Evolutionary conservation across 2,888 invertebrate species (phyloP).

Genomic region (Mythimna albipuncta): DNA sequence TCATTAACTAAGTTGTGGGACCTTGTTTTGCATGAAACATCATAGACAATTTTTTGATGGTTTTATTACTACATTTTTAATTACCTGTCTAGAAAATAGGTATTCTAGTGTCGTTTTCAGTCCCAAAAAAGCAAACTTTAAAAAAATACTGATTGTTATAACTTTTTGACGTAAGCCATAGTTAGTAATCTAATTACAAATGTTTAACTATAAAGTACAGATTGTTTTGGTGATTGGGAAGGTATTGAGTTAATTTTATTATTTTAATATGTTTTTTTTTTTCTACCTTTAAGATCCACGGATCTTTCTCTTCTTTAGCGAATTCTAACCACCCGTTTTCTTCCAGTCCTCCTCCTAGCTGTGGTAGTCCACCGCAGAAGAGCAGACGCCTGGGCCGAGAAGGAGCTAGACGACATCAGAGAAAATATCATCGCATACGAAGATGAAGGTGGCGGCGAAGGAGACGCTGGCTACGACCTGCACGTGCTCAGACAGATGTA

Average conservation of each 20-base stretch:
- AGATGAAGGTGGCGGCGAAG: constrained; percentile 99
- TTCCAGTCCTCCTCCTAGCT: constrained; percentile 94
- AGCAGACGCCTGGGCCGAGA: constrained; percentile 96
- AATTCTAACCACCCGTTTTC: constrained; percentile 12
- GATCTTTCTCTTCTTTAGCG: neutral
- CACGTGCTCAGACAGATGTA: constrained; percentile 94
- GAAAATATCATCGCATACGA: constrained; percentile 99
- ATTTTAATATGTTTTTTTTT: no score
- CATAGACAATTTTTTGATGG: no score
- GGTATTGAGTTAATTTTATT: no score
- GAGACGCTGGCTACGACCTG: constrained; percentile 98
- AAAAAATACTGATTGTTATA: no score
- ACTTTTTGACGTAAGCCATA: no score
- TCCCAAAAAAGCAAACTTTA: no score
- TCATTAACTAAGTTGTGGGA: neutral
- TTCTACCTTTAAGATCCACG: neutral
- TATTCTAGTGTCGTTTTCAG: no score
- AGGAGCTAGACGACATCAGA: constrained; percentile 98
- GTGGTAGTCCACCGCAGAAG: constrained; percentile 97
- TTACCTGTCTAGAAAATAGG: no score
- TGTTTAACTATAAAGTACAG: no score
- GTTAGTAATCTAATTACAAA: no score
- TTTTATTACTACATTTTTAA: neutral
- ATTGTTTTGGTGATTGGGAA: neutral
- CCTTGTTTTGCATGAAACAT: neutral